Base-by-base conservation (phyloP, 2,888 invertebrate genomes). In the Epirrhoe alternata region DNA sequence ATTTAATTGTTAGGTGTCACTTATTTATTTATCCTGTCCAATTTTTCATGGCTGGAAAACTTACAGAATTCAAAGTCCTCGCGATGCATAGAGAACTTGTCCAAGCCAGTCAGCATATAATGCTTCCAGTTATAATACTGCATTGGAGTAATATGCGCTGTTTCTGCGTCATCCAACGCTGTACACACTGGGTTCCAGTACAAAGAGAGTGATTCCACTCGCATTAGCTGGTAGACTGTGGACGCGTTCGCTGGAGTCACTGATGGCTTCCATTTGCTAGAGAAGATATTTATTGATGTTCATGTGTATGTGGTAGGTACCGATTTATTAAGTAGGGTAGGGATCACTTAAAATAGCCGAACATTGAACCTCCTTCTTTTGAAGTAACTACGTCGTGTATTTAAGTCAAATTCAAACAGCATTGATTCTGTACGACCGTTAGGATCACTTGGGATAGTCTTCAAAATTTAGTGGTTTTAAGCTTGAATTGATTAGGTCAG, bases 61-160 rank as follows among this genome's bases (percentile, higher is more conserved):
- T 95, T 88, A 97, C 97, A 90, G 86, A 97, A 97, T 77, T 97
- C 96, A 84, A 97, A 97, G 68, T 96, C 95, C 82, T 97, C 96
- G 69, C 95, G 95, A 80, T 96, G 96, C 90, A 97, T 96, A 16
- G 95, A 95, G 83, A 97, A 97, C 74, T 96, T 96, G 77, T 96
- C 95, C 7, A 97, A 87, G 0, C 97, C 96, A 57, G 94, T 95
- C 16, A 96, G 94, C 96, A 97, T 96, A 57, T 95, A 94, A 74
- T 95, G 96, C 80, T 96, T 96, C 97, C 97, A 97, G 81, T 95
- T 93, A 71, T 95, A 95, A 77, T 94, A 96, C 83, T 95, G 94
- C 85, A 88, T 94, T 33, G 92, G 93, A 0, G 93, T 93, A 56
- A 93, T 93, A 70, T 93, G 86, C 0, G 92, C 93, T 0, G 94